Evolutionary conservation across 1,140 invertebrate species (phyloP), one percentile per base, ranked within the genome.

Genomic region (Cotesia chilonis): DNA sequence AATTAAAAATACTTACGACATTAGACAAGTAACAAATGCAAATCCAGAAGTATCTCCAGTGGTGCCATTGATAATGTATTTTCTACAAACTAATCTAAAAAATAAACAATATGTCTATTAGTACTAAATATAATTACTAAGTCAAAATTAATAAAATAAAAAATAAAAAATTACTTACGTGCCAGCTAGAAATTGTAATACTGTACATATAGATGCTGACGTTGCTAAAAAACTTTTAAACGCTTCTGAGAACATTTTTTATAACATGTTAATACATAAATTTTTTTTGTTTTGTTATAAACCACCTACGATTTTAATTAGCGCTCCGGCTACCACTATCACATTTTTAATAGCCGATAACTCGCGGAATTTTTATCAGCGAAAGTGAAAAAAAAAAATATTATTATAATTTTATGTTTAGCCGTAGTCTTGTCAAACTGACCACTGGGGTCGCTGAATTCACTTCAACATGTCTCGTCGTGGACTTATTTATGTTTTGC

Each of bases 1-100:
- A 61, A 61, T 68, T 63, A 3, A 72, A 17, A 37, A 74, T 38
- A 90, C 91, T 89, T 88, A 93, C 92, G 92, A 93, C 80, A 94
- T 85, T 80, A 92, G 91, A 75, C 93, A 93, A 77, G 91, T 91
- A 68, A 94, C 84, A 85, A 95, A 95, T 64, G 93, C 92, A 72
- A 94, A 87, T 0, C 90, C 88, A 4, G 93, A 93, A 6, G 90
- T 87, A 79, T 94, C 91, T 9, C 90, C 91, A 4, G 91, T 92
- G 28, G 90, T 89, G 69, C 88, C 88, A 83, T 92, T 92, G 75
- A 84, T 82, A 6, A 92, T 87, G 83, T 91, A 92, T 83, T 92
- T 91, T 74, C 85, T 88, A 78, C 92, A 93, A 14, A 92, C 90
- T 52, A 92, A 83, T 54, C 92, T 93, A 81, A 20, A 68, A n/a